Conservation (phyloP, 1,140 invertebrate species). For the Teleopsis dalmanni region DNA sequence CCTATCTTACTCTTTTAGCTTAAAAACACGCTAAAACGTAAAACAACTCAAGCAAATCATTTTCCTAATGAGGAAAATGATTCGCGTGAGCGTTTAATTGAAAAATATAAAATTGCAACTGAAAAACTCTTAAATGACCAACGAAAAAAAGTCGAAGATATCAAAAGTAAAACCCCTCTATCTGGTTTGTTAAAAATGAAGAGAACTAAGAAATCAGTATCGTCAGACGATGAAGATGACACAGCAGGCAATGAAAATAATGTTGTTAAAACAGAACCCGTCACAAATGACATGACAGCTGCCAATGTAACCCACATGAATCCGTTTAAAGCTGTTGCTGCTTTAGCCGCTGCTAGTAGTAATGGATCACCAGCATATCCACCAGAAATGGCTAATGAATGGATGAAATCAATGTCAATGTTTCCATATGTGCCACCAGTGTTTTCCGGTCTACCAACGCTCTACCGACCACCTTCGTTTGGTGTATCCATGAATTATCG, state of each 20-base stretch:
- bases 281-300: conserved; percentile 11
- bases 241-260: conserved; percentile 7
- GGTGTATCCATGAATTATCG: conserved; percentile 31
- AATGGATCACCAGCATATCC: conserved; percentile 16
- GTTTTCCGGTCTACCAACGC: conserved; percentile 24
- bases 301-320: conserved; percentile 13
- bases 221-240: neutral
- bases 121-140: conserved; percentile 51
- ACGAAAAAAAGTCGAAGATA: conserved; percentile 49
- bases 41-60: no score
- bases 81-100: conserved; percentile 45
- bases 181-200: conserved; percentile 32
- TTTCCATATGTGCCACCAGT: conserved; percentile 31
- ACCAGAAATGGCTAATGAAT: conserved; percentile 32
- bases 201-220: conserved; percentile 1
- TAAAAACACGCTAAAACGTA: no score
- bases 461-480: conserved; percentile 29
- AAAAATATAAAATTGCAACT: conserved; percentile 49
- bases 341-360: conserved; percentile 11
- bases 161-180: conserved; percentile 48
- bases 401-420: conserved; percentile 40
- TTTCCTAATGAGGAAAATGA: no score
- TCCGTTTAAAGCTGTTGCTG: conserved; percentile 15
- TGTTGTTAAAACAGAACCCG: conserved; percentile 4
- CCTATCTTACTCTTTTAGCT: no score